phyloP scores from a whole-genome alignment of 2,888 invertebrate genomes.

The Eucera pruinosa region DNA sequence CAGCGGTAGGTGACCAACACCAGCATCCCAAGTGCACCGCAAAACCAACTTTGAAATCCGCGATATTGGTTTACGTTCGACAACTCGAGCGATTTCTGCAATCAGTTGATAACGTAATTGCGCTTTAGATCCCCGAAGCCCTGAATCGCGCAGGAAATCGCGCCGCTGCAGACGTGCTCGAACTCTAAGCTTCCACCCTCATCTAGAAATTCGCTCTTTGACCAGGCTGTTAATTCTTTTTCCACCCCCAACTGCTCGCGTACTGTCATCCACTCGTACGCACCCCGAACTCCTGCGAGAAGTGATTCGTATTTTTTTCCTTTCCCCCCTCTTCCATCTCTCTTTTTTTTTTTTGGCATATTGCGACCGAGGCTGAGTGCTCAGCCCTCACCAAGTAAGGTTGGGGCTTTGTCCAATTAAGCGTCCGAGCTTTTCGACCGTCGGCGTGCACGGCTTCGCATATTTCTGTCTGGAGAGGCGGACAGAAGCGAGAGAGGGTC shows the following conservation, averaged over 20 bases:
- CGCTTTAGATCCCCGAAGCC: slow-evolving; percentile 4
- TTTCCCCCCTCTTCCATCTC: not conserved
- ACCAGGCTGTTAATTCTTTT: slow-evolving; percentile 67
- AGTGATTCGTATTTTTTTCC: slow-evolving; percentile 78
- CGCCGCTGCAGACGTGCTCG: slow-evolving; percentile 35
- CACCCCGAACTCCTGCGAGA: slow-evolving; percentile 68
- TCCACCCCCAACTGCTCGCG: slow-evolving; percentile 37
- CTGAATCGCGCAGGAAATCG: slow-evolving; percentile 9
- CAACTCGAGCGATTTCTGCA: not conserved
- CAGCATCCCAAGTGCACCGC: not conserved
- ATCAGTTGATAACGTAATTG: slow-evolving; percentile 15
- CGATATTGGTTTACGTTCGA: not conserved
- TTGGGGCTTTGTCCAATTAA: slow-evolving; percentile 84
- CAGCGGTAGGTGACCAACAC: too few relatives aligned
- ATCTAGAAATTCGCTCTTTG: slow-evolving; percentile 66
- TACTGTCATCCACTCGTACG: slow-evolving; percentile 66
- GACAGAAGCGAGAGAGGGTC: slow-evolving; percentile 51
- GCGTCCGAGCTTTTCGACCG: slow-evolving; percentile 81
- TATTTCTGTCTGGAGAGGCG: slow-evolving; percentile 82
- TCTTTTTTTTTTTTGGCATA: slow-evolving; percentile 79
- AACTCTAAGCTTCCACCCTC: slow-evolving; percentile 46
- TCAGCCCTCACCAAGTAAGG: slow-evolving; percentile 76
- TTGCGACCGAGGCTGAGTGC: slow-evolving; percentile 79
- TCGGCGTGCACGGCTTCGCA: slow-evolving; percentile 78
- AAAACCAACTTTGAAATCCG: not conserved